Percentiles rank a stretch among this genome's conserved stretches.
Evolutionary conservation across 2,888 invertebrate genomes (phyloP).

Genomic region (Hybos culiciformis): DNA sequence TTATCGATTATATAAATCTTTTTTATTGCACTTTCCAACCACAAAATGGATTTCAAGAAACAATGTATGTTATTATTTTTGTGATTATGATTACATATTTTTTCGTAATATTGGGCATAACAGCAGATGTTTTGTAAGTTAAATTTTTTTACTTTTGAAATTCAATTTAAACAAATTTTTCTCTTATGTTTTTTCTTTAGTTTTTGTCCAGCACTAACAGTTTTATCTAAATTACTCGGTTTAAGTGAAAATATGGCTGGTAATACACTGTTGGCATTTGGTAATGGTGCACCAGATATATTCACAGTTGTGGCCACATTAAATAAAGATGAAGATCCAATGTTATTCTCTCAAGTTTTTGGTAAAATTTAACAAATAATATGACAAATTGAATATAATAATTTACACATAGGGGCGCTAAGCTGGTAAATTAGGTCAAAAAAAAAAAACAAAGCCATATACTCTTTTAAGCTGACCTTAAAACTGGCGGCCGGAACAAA

Average conservation of each 20-base stretch:
- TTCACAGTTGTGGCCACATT: slow-evolving; percentile 41
- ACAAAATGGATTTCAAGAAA: slow-evolving; percentile 12
- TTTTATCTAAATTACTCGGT: slow-evolving; percentile 34
- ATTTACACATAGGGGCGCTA: too few relatives aligned
- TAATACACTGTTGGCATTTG: slow-evolving; percentile 55
- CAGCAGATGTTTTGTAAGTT: slow-evolving; percentile 45
- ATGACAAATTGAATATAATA: too few relatives aligned
- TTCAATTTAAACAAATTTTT: background rate
- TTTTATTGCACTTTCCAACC: slow-evolving; percentile 29
- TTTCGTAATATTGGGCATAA: slow-evolving; percentile 40
- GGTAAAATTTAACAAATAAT: too few relatives aligned
- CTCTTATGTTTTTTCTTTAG: slow-evolving; percentile 23
- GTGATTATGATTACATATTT: slow-evolving; percentile 28
- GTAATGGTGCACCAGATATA: slow-evolving; percentile 56
- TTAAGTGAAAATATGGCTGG: slow-evolving; percentile 45
- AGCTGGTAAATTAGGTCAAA: too few relatives aligned
- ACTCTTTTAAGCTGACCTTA: too few relatives aligned
- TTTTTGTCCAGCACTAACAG: slow-evolving; percentile 41
- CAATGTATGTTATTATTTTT: slow-evolving; percentile 11
- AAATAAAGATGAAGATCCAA: slow-evolving; percentile 30
- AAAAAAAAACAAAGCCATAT: too few relatives aligned
- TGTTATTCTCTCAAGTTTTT: slow-evolving; percentile 24
- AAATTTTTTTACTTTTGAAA: background rate
- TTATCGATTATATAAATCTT: slow-evolving; percentile 30
- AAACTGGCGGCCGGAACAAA: too few relatives aligned